Conservation (phyloP, 2,113 vertebrate species). For the Heterotis niloticus region DNA sequence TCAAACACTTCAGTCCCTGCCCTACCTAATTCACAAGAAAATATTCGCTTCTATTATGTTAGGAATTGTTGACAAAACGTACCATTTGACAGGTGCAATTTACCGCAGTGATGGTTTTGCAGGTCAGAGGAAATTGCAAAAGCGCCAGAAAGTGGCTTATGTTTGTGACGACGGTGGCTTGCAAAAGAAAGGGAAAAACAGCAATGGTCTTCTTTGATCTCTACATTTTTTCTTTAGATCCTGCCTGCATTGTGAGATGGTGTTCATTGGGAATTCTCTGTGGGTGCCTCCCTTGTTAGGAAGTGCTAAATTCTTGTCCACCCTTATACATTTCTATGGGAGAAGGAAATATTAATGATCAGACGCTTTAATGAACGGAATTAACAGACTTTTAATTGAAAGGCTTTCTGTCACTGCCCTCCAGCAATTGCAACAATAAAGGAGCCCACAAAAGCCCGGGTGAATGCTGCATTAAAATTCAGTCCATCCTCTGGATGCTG, state of each 20-base stretch:
- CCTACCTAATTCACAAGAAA: not conserved
- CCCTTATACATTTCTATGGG: constrained; percentile 3
- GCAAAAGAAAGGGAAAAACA: too few relatives aligned
- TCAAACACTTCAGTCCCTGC: not conserved
- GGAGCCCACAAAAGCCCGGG: constrained; percentile 32
- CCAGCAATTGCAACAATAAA: constrained; percentile 44
- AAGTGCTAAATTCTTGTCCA: constrained; percentile 28
- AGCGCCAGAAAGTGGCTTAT: constrained; percentile 11
- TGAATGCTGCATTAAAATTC: constrained; percentile 47
- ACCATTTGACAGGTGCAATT: not conserved
- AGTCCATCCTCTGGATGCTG: constrained; percentile 29
- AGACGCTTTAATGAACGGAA: constrained; percentile 33
- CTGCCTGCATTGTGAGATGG: not conserved
- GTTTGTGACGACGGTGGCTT: not conserved
- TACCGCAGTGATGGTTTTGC: not conserved
- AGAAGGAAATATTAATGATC: constrained; percentile 22
- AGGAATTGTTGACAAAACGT: not conserved
- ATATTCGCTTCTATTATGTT: not conserved
- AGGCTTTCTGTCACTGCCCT: constrained; percentile 49
- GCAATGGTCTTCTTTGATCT: constrained; percentile 12
- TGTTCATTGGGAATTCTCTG: constrained; percentile 23
- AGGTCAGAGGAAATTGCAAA: not conserved
- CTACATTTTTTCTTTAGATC: not conserved
- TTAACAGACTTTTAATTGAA: constrained; percentile 57
- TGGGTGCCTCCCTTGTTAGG: constrained; percentile 19